A percentile compares a stretch with the other conserved stretches of the same genome.
Conservation (phyloP, 2,888 invertebrate genomes). For the Lasioglossum morio region DNA sequence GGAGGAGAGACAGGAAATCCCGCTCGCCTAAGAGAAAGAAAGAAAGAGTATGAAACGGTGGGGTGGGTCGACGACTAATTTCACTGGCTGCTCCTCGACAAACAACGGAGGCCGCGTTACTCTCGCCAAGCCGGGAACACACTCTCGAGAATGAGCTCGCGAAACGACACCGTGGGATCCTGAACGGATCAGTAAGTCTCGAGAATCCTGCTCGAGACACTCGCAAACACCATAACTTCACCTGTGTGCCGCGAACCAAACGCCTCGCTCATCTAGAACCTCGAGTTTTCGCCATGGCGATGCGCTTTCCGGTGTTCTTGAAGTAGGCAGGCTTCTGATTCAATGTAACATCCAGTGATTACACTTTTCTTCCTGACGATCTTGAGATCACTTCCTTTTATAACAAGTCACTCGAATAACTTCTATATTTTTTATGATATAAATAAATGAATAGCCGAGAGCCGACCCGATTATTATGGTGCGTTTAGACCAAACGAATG, state of each 20-base stretch:
- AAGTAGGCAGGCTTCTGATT: neutral
- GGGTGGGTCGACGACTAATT: slow-evolving; percentile 76
- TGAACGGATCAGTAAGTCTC: slow-evolving; percentile 27
- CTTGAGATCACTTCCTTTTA: neutral
- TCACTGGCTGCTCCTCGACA: slow-evolving; percentile 77
- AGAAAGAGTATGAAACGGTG: slow-evolving; percentile 38
- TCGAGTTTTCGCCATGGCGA: neutral
- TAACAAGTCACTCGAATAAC: neutral
- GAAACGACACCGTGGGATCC: slow-evolving; percentile 39
- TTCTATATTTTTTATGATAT: neutral
- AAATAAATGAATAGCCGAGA: too few species aligned
- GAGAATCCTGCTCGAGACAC: slow-evolving; percentile 57
- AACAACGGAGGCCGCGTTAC: slow-evolving; percentile 68
- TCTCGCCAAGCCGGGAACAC: slow-evolving; percentile 63
- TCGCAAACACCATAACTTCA: slow-evolving; percentile 49
- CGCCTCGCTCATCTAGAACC: neutral
- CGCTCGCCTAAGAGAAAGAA: slow-evolving; percentile 12
- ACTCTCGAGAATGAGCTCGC: slow-evolving; percentile 30
- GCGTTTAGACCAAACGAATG: too few species aligned
- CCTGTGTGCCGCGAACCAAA: neutral
- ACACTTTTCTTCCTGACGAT: neutral
- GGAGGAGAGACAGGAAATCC: neutral
- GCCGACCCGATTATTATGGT: too few species aligned
- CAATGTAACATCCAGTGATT: neutral
- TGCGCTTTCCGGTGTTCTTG: neutral